Evolutionary conservation across 1,140 invertebrate species (phyloP).

Genomic region (Holotrichia oblita): DNA sequence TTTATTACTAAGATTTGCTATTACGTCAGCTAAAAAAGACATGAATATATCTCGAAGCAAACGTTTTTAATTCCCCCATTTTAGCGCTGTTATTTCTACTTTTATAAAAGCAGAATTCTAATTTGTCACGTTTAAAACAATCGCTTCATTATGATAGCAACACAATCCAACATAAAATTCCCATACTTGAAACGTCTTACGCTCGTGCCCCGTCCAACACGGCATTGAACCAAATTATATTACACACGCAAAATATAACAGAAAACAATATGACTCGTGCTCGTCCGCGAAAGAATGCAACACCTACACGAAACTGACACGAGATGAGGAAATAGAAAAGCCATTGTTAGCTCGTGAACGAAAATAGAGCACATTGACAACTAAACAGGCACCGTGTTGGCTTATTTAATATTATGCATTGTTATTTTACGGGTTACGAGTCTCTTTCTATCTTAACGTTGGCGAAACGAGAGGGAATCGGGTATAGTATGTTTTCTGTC

Average conservation of each 20-base stretch:
- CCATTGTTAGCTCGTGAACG: background rate
- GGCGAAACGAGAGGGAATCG: no score
- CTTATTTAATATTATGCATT: no score
- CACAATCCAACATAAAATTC: background rate
- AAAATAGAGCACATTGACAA: constrained; percentile 2
- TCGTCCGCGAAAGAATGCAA: background rate
- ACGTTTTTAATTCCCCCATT: no score
- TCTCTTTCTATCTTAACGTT: background rate
- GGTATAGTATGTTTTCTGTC: background rate
- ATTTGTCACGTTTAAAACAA: no score
- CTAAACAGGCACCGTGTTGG: background rate
- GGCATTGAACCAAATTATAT: constrained; percentile 8
- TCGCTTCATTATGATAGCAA: background rate
- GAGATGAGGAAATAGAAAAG: background rate
- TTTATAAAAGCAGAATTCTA: no score
- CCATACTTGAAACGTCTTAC: background rate
- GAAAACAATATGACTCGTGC: background rate
- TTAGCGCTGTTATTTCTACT: no score
- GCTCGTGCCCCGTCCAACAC: background rate
- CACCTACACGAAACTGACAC: background rate
- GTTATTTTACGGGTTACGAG: no score
- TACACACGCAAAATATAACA: constrained; percentile 12
- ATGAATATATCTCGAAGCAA: no score
- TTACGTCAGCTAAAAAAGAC: no score
- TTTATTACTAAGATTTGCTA: no score